Conservation (phyloP, 1,140 invertebrate species). For the Drosophila bipectinata region DNA sequence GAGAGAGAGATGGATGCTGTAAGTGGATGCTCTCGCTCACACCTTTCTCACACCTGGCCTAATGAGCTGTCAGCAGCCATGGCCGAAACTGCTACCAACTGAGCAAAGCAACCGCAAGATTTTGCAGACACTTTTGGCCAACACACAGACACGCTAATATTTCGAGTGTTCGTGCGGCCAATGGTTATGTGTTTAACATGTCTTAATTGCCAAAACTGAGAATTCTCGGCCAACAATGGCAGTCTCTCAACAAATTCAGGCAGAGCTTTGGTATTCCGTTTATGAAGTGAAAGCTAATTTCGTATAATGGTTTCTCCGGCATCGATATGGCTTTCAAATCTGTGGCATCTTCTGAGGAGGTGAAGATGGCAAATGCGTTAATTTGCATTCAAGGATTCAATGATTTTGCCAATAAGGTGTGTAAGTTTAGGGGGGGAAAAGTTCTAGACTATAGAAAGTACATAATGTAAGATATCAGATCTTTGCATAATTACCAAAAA, state of each 20-base stretch:
- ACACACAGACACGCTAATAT: conserved; percentile 14
- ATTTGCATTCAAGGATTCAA: conserved; percentile 6
- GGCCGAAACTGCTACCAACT: conserved; percentile 30
- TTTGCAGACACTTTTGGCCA: conserved; percentile 47
- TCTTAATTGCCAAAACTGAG: conserved; percentile 6
- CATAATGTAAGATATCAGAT: neutral
- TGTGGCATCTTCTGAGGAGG: conserved; percentile 11
- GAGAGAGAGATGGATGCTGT: neutral
- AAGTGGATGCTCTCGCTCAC: conserved; percentile 6
- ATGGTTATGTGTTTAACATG: conserved; percentile 3
- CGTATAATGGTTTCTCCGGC: conserved; percentile 8
- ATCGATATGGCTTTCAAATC: conserved; percentile 14
- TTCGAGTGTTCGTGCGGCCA: neutral
- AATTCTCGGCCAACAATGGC: neutral
- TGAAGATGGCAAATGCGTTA: conserved; percentile 3
- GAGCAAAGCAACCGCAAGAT: conserved; percentile 57
- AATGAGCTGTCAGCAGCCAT: conserved; percentile 57
- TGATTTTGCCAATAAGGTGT: neutral
- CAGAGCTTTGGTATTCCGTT: conserved; percentile 20
- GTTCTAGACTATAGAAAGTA: too few relatives aligned
- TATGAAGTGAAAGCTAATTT: conserved; percentile 33
- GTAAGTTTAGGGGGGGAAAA: neutral
- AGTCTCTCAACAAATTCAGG: neutral
- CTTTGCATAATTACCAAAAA: conserved; percentile 8
- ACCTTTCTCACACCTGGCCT: conserved; percentile 40